Conservation (phyloP, 2,888 invertebrate species). For the Rhagium mordax region DNA sequence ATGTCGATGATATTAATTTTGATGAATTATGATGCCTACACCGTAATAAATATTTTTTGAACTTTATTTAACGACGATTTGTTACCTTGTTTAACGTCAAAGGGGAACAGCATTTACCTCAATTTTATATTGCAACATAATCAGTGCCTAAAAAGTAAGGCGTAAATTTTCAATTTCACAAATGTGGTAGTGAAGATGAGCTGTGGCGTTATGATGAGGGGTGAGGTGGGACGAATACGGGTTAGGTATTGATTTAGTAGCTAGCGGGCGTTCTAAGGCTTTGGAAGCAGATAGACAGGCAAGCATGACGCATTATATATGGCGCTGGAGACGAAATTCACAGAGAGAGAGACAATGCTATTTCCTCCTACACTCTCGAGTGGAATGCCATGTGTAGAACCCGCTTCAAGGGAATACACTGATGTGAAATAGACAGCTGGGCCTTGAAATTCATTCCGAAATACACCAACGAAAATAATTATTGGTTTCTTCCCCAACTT, state of each 20-base stretch:
- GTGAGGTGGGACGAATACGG: slow-evolving; percentile 57
- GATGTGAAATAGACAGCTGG: slow-evolving; percentile 70
- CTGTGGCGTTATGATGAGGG: slow-evolving; percentile 57
- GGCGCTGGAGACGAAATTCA: slow-evolving; percentile 70
- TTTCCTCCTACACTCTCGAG: slow-evolving; percentile 53
- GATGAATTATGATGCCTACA: slow-evolving; percentile 3
- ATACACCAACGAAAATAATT: slow-evolving; percentile 60
- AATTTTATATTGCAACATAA: slow-evolving; percentile 26
- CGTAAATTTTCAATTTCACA: slow-evolving; percentile 62
- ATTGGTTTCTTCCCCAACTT: slow-evolving; percentile 50
- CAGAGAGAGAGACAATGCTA: slow-evolving; percentile 54
- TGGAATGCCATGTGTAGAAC: slow-evolving; percentile 58
- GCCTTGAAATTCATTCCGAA: slow-evolving; percentile 57
- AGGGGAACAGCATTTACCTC: slow-evolving; percentile 21
- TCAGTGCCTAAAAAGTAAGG: slow-evolving; percentile 45
- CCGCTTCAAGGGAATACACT: slow-evolving; percentile 56
- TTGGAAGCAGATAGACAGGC: slow-evolving; percentile 70
- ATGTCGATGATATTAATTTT: slow-evolving; percentile 1
- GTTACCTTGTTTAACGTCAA: slow-evolving; percentile 26
- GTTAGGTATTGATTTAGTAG: slow-evolving; percentile 70
- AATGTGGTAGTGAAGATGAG: slow-evolving; percentile 63
- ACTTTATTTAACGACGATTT: slow-evolving; percentile 28
- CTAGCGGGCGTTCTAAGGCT: slow-evolving; percentile 70
- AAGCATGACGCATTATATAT: slow-evolving; percentile 71
- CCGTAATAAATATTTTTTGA: slow-evolving; percentile 2